These are phyloP conservation scores for Psilopogon haemacephalus DNA, from an alignment of 2,113 vertebrate genomes.

Conservation along the genomic window DNA sequence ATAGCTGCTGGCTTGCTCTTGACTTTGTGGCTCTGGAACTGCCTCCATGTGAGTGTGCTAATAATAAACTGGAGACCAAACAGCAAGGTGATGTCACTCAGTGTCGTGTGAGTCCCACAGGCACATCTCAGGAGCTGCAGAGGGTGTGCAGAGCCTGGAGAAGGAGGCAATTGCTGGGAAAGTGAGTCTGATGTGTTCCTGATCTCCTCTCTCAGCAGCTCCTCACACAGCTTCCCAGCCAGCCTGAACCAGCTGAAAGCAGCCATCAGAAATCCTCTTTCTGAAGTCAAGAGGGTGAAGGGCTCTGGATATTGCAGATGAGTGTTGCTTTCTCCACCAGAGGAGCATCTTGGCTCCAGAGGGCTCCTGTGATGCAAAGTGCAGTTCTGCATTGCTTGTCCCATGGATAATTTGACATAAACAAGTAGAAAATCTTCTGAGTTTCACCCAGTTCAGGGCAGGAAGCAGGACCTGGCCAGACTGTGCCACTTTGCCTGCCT, in stretches of 20 bases:
- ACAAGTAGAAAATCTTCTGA: background rate
- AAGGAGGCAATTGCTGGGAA: slow-evolving; percentile 31
- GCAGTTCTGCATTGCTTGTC: background rate
- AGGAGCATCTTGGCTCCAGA: background rate
- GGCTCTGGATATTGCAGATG: slow-evolving; percentile 46
- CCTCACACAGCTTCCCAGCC: background rate
- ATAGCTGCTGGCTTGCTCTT: background rate
- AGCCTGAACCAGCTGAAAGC: background rate
- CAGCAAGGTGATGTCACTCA: background rate
- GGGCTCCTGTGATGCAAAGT: background rate
- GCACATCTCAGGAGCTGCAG: background rate
- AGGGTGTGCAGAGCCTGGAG: background rate
- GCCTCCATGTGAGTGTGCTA: fast-evolving
- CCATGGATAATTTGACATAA: background rate
- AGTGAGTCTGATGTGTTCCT: slow-evolving; percentile 53
- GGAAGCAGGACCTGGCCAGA: background rate
- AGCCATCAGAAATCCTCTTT: background rate
- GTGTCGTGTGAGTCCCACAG: background rate
- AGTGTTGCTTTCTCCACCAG: background rate
- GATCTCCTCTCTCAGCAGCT: slow-evolving; percentile 35
- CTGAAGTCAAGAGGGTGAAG: slow-evolving; percentile 48
- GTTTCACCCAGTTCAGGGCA: background rate
- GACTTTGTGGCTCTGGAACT: background rate
- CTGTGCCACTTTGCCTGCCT: background rate
- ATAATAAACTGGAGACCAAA: background rate